Evolutionary conservation across 2,113 vertebrate genomes (phyloP).

Genomic region (Oncorhynchus clarkii): DNA sequence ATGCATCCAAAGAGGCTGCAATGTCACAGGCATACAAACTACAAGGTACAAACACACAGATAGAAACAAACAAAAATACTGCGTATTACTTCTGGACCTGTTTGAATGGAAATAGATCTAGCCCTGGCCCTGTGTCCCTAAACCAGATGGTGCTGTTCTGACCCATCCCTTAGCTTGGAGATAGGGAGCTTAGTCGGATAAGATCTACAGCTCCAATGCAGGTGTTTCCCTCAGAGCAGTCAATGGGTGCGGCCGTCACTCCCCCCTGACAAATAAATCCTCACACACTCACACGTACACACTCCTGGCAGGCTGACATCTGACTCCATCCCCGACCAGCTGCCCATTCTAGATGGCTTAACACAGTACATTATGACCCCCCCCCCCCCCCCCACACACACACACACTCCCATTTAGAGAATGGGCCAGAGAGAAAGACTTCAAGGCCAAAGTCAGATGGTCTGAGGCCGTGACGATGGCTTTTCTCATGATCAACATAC

Average conservation of each 20-base stretch:
- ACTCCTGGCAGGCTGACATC: constrained; percentile 29
- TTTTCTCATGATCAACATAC: constrained; percentile 18
- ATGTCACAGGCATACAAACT: too few species aligned
- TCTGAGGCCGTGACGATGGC: constrained; percentile 40
- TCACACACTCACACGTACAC: constrained; percentile 25
- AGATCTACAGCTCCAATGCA: constrained; percentile 37
- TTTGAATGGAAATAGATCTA: too few species aligned
- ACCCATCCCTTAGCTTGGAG: constrained; percentile 35
- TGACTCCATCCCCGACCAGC: constrained; percentile 52
- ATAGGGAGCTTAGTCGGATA: constrained; percentile 31
- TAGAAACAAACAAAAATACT: too few species aligned
- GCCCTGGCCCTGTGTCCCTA: too few species aligned
- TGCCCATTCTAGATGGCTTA: constrained; percentile 36
- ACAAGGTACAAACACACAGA: too few species aligned
- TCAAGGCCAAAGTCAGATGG: constrained; percentile 50
- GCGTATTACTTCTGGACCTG: too few species aligned
- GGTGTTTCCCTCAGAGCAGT: constrained; percentile 47
- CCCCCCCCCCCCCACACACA: neutral
- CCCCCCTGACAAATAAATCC: constrained; percentile 31
- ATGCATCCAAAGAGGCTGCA: too few species aligned
- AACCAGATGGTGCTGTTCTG: constrained; percentile 17
- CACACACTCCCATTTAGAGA: constrained; percentile 8
- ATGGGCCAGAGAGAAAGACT: constrained; percentile 22
- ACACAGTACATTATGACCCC: constrained; percentile 39
- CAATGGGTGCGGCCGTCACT: constrained; percentile 31